phyloP scores from a whole-genome alignment of 2,888 invertebrate species.

The Adineta ricciae region DNA sequence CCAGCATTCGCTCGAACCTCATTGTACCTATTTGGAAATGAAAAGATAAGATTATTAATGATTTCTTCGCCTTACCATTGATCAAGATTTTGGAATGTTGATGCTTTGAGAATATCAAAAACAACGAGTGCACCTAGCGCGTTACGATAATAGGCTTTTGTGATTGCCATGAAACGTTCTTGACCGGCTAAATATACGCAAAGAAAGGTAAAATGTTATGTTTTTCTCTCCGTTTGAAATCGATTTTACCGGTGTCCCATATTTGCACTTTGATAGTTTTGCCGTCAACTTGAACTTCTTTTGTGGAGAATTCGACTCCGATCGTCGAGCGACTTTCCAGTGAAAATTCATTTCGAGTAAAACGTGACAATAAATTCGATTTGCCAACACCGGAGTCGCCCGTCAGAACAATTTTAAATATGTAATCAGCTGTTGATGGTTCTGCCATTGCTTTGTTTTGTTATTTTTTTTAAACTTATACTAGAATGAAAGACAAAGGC shows the following conservation, averaged over 20 bases:
- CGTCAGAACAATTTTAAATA: conserved; percentile 87
- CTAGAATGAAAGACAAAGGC: not conserved
- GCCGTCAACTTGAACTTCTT: conserved; percentile 69
- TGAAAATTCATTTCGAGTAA: conserved; percentile 99
- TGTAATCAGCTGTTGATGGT: conserved; percentile 7
- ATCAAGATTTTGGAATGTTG: conserved; percentile 98
- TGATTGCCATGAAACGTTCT: conserved; percentile 22
- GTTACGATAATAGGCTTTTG: conserved; percentile 72
- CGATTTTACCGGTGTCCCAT: conserved; percentile 58
- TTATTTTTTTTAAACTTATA: not conserved
- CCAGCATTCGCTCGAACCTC: conserved; percentile 17
- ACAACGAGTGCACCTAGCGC: conserved; percentile 96
- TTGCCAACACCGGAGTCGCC: conserved; percentile 99
- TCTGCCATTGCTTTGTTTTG: not conserved
- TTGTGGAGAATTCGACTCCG: conserved; percentile 47
- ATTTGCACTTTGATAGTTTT: conserved; percentile 99
- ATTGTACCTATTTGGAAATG: conserved; percentile 1
- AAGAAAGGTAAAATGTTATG: not conserved
- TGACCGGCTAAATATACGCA: not conserved
- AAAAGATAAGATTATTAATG: not conserved
- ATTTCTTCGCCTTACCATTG: conserved; percentile 61
- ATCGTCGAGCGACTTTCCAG: conserved; percentile 66
- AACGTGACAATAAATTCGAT: conserved; percentile 93
- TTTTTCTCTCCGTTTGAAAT: not conserved
- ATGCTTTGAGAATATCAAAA: conserved; percentile 97